These are phyloP conservation scores for Margaritifera margaritifera DNA, from an alignment of 2,888 invertebrate genomes.

Conservation along the genomic window DNA sequence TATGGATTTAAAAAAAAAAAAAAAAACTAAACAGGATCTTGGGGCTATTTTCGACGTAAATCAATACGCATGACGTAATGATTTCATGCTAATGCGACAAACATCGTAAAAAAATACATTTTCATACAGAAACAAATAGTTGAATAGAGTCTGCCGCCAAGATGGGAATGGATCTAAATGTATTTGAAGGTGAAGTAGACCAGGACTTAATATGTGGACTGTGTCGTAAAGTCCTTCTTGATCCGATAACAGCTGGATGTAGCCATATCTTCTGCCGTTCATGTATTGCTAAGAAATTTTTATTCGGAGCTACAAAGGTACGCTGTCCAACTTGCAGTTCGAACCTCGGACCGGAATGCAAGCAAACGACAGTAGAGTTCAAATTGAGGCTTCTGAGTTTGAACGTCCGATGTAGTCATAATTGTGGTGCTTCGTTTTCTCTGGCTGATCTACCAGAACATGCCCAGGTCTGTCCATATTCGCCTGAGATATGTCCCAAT, in stretches of 20 bases:
- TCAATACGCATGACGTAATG: too few relatives aligned
- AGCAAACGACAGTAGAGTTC: constrained; percentile 44
- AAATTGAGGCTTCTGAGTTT: constrained; percentile 47
- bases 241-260: constrained; percentile 51
- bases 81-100: too few relatives aligned
- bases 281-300: constrained; percentile 40
- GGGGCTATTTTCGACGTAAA: too few relatives aligned
- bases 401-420: constrained; percentile 44
- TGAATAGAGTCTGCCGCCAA: not conserved
- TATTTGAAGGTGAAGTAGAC: constrained; percentile 47
- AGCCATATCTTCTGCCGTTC: constrained; percentile 52
- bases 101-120: too few relatives aligned
- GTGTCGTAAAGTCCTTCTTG: constrained; percentile 53
- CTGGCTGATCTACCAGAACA: constrained; percentile 55
- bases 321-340: constrained; percentile 47
- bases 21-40: too few relatives aligned
- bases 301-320: constrained; percentile 20
- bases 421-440: constrained; percentile 47
- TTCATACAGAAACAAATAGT: too few relatives aligned
- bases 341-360: constrained; percentile 21
- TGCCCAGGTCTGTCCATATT: constrained; percentile 46
- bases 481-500: constrained; percentile 49
- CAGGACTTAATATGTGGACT: constrained; percentile 47
- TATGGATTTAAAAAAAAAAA: too few relatives aligned
- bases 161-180: constrained; percentile 49